A percentile compares a stretch with the other conserved stretches of the same genome.
Conservation (phyloP, 2,888 invertebrate species). For the Theristus sp. region DNA sequence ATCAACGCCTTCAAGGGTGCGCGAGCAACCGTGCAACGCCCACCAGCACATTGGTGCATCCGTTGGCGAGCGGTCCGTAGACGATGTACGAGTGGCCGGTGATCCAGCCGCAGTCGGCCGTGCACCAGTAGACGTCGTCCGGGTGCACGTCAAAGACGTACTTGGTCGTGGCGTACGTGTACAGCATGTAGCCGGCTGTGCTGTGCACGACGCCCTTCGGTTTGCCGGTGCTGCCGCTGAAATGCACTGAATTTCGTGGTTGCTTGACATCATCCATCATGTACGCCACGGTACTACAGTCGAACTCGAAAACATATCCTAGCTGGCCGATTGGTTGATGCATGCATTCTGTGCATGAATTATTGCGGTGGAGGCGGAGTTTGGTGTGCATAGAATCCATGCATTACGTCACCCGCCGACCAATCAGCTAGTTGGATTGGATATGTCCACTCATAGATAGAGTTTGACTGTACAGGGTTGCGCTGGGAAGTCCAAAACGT, state of each 20-base stretch:
- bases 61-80: conserved; percentile 83
- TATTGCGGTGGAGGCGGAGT: too few relatives aligned
- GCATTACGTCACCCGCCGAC: too few relatives aligned
- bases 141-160: conserved; percentile 54
- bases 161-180: conserved; percentile 72
- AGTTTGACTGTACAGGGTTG: too few relatives aligned
- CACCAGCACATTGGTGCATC: conserved; percentile 79
- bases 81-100: conserved; percentile 50
- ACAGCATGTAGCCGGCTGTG: conserved; percentile 74
- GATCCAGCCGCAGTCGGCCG: conserved; percentile 71
- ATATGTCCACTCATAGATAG: too few relatives aligned
- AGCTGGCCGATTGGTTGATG: too few relatives aligned
- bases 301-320: too few relatives aligned
- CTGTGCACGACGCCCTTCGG: conserved; percentile 95
- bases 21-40: not conserved
- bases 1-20: too few relatives aligned
- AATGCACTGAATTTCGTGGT: conserved; percentile 5
- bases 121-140: conserved; percentile 53
- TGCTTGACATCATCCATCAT: not conserved
- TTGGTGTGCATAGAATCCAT: too few relatives aligned
- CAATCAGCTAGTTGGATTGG: too few relatives aligned
- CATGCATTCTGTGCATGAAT: too few relatives aligned
- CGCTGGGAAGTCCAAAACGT: too few relatives aligned
- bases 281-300: too few relatives aligned
- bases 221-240: conserved; percentile 76